Evolutionary conservation across 2,797 vertebrate species (phyloP).

Genomic region (Neosilurus mollespiculum): DNA sequence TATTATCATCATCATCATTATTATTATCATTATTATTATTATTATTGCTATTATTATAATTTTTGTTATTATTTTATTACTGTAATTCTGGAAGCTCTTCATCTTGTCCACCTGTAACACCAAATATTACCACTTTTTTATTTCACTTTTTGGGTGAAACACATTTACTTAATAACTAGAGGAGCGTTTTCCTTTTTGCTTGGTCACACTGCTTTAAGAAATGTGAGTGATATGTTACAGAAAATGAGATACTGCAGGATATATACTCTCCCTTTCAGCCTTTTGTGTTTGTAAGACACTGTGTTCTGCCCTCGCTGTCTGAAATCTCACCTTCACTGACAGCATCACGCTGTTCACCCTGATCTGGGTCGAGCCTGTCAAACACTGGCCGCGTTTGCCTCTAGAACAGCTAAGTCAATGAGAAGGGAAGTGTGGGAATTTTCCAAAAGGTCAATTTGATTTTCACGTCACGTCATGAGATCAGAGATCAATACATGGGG

Average conservation of each 20-base stretch:
- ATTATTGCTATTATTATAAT: too few relatives aligned
- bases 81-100: background rate
- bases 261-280: background rate
- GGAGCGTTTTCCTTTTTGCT: background rate
- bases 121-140: background rate
- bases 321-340: conserved; percentile 12
- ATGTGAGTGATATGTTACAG: background rate
- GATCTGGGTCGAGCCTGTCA: background rate
- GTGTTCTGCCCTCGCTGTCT: conserved; percentile 1
- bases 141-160: background rate
- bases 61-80: background rate
- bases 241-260: background rate
- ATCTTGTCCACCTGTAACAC: background rate
- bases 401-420: background rate
- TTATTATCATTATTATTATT: too few relatives aligned
- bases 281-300: background rate
- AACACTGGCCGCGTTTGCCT: background rate
- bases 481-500: background rate
- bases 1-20: background rate
- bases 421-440: conserved; percentile 1
- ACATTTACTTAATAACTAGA: background rate
- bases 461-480: background rate
- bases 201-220: background rate
- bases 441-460: conserved; percentile 19
- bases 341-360: background rate